These are phyloP conservation scores for Pectinophora gossypiella DNA, from an alignment of 1,140 invertebrate species.

Conservation along the genomic window DNA sequence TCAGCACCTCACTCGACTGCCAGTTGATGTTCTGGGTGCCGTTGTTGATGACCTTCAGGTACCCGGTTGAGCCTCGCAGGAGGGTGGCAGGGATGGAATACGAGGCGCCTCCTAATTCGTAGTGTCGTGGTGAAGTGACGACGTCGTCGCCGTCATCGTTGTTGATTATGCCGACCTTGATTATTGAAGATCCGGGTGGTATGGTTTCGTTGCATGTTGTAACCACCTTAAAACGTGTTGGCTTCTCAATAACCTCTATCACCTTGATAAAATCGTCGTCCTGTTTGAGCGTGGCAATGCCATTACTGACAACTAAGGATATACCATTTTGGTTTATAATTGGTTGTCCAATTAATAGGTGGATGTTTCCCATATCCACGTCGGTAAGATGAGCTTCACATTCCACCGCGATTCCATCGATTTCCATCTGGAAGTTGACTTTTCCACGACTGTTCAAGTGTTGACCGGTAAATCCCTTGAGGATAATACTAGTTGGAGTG, in stretches of 20 bases:
- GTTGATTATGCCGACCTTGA: too few species aligned
- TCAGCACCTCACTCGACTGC: too few species aligned
- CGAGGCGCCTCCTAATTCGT: too few species aligned
- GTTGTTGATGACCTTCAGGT: too few species aligned
- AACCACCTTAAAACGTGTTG: not conserved
- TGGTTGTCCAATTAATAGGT: slow-evolving; percentile 1
- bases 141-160: too few species aligned
- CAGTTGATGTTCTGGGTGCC: too few species aligned
- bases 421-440: slow-evolving; percentile 7
- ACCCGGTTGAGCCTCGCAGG: too few species aligned
- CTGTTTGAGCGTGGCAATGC: too few species aligned
- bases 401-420: slow-evolving; percentile 2
- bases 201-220: not conserved
- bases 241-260: not conserved
- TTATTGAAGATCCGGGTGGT: not conserved
- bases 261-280: too few species aligned
- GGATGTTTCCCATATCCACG: slow-evolving; percentile 7
- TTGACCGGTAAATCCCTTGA: slow-evolving; percentile 14
- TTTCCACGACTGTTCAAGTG: slow-evolving; percentile 1
- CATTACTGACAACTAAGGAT: too few species aligned
- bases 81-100: too few species aligned
- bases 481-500: not conserved
- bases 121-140: too few species aligned
- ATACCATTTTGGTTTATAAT: not conserved
- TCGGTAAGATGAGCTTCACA: slow-evolving; percentile 7